Conservation (phyloP, 2,797 vertebrate species). For the Xenopus petersii region DNA sequence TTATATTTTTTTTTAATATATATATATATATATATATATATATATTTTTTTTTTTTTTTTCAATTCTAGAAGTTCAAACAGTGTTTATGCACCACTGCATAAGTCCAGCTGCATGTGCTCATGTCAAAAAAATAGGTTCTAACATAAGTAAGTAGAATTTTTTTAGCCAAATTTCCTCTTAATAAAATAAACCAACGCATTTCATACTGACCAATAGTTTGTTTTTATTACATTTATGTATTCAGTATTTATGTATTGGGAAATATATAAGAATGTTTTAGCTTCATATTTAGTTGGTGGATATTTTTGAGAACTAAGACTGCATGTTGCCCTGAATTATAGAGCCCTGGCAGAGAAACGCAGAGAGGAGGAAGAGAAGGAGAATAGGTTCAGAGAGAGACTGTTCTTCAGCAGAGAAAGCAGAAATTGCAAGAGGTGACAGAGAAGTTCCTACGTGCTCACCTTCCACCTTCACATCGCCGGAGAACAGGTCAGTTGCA, state of each 20-base stretch:
- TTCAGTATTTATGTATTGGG: not conserved
- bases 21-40: too few species aligned
- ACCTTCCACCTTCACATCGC: slow-evolving; percentile 72
- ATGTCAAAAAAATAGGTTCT: too few species aligned
- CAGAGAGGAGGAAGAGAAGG: slow-evolving; percentile 75
- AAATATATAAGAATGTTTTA: not conserved
- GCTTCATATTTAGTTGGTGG: not conserved
- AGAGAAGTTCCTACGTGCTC: slow-evolving; percentile 80
- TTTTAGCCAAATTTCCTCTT: too few species aligned
- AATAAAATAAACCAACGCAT: not conserved
- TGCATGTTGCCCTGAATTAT: slow-evolving; percentile 42
- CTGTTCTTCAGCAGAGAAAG: slow-evolving; percentile 79
- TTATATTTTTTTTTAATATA: too few species aligned
- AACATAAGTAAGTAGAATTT: too few species aligned
- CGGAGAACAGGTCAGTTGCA: slow-evolving; percentile 67
- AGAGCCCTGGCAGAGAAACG: slow-evolving; percentile 82
- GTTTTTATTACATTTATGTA: not conserved
- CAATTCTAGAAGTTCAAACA: too few species aligned
- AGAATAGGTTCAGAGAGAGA: slow-evolving; percentile 76
- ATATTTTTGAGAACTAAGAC: not conserved
- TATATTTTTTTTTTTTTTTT: too few species aligned
- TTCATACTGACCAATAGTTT: not conserved
- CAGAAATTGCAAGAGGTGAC: slow-evolving; percentile 80
- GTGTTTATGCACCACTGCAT: too few species aligned
- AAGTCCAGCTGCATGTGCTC: too few species aligned